phyloP scores from a whole-genome alignment of 1,140 invertebrate genomes.

The Aphelenchoides besseyi region DNA sequence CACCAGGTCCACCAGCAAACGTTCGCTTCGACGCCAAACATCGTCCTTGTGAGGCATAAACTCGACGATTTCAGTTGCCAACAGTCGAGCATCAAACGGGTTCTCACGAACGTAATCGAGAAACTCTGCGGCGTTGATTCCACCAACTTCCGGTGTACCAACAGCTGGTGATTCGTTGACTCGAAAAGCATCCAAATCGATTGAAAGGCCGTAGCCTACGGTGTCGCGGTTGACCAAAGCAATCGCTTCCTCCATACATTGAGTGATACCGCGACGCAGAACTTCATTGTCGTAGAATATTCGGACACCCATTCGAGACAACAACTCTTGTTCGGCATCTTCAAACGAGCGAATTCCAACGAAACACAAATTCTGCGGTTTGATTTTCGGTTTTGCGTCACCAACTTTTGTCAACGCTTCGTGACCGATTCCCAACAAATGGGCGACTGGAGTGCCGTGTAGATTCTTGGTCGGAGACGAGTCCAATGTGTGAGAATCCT shows the following conservation, averaged over 20 bases:
- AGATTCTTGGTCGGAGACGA: slow-evolving; percentile 44
- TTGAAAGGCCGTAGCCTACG: slow-evolving; percentile 48
- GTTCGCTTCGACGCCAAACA: slow-evolving; percentile 23
- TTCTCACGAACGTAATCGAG: slow-evolving; percentile 40
- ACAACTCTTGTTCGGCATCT: slow-evolving; percentile 45
- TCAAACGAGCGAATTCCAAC: slow-evolving; percentile 53
- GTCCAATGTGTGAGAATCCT: slow-evolving; percentile 52
- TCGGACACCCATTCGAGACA: slow-evolving; percentile 45
- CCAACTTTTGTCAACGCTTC: slow-evolving; percentile 37
- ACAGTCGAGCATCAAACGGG: slow-evolving; percentile 35
- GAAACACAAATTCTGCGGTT: slow-evolving; percentile 46
- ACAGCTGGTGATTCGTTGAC: slow-evolving; percentile 54
- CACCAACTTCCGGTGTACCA: slow-evolving; percentile 50
- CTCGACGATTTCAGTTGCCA: slow-evolving; percentile 55
- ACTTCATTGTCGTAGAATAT: slow-evolving; percentile 54
- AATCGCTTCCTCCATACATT: slow-evolving; percentile 50
- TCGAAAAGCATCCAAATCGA: slow-evolving; percentile 54
- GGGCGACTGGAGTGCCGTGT: slow-evolving; percentile 53
- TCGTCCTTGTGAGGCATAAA: slow-evolving; percentile 52
- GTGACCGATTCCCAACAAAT: slow-evolving; percentile 52
- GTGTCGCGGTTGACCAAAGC: slow-evolving; percentile 43
- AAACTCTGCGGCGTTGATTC: slow-evolving; percentile 50
- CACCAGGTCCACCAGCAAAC: slow-evolving; percentile 16
- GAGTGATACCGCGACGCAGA: slow-evolving; percentile 35
- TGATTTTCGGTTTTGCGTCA: slow-evolving; percentile 49